A percentile compares a stretch with the other conserved stretches of the same genome.
Conservation (phyloP, 1,140 invertebrate species). For the Lutraria rhynchaena region DNA sequence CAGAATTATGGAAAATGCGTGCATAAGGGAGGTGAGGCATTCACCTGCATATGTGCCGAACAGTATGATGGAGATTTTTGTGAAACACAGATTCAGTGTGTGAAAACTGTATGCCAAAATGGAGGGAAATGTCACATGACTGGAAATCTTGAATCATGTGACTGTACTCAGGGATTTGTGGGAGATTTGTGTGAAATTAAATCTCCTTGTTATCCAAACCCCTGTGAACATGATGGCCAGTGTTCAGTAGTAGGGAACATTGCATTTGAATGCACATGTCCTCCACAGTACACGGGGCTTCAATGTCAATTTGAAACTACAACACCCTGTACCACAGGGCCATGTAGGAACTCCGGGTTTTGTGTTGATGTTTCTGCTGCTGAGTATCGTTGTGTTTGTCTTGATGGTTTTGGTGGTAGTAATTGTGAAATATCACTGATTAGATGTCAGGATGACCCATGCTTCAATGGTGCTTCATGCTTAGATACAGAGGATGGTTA, state of each 20-base stretch:
- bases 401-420: conserved; percentile 61
- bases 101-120: conserved; percentile 66
- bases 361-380: conserved; percentile 79
- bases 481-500: conserved; percentile 49
- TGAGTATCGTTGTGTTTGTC: conserved; percentile 67
- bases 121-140: conserved; percentile 92
- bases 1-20: conserved; percentile 64
- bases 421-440: conserved; percentile 73
- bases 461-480: conserved; percentile 67
- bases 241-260: conserved; percentile 63
- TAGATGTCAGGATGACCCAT: conserved; percentile 67
- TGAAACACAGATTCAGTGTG: conserved; percentile 85
- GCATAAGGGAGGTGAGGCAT: conserved; percentile 48
- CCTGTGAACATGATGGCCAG: conserved; percentile 66
- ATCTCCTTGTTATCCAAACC: conserved; percentile 64
- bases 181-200: conserved; percentile 78
- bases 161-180: conserved; percentile 63
- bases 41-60: conserved; percentile 68
- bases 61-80: conserved; percentile 91
- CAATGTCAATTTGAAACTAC: conserved; percentile 60
- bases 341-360: conserved; percentile 71
- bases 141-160: conserved; percentile 71
- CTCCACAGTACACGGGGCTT: conserved; percentile 58
- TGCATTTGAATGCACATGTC: conserved; percentile 64
- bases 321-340: conserved; percentile 44